Percentiles rank a stretch among this genome's conserved stretches.
These are phyloP conservation scores for Pluvialis apricaria DNA, from an alignment of 2,113 vertebrate genomes.

Conservation along the genomic window DNA sequence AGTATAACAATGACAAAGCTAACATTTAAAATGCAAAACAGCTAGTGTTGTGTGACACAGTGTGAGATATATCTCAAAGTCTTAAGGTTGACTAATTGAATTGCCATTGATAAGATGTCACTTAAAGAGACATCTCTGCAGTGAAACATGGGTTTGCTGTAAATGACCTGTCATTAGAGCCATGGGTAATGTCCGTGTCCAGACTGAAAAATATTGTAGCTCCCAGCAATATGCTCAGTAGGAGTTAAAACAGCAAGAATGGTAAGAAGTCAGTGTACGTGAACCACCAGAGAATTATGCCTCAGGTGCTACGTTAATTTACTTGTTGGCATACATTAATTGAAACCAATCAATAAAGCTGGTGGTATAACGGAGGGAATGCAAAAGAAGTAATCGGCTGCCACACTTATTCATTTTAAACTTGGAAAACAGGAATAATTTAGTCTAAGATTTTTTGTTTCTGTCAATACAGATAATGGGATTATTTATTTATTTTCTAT, in stretches of 20 bases:
- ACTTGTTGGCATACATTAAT: slow-evolving; percentile 78
- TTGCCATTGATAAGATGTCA: slow-evolving; percentile 84
- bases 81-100: slow-evolving; percentile 85
- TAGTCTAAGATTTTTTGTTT: slow-evolving; percentile 51
- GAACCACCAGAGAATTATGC: slow-evolving; percentile 70
- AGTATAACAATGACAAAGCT: background rate
- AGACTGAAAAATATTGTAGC: slow-evolving; percentile 80
- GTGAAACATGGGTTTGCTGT: slow-evolving; percentile 75
- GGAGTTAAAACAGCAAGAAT: slow-evolving; percentile 63
- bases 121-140: slow-evolving; percentile 79
- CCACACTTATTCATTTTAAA: slow-evolving; percentile 22
- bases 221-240: slow-evolving; percentile 74
- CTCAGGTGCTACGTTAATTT: slow-evolving; percentile 78
- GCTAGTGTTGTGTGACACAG: slow-evolving; percentile 34
- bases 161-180: slow-evolving; percentile 81
- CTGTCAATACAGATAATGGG: slow-evolving; percentile 12
- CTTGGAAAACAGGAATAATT: slow-evolving; percentile 47
- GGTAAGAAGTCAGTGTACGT: slow-evolving; percentile 28
- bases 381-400: slow-evolving; percentile 34
- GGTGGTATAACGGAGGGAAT: slow-evolving; percentile 48
- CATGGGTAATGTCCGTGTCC: slow-evolving; percentile 78
- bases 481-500: slow-evolving; percentile 39
- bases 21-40: slow-evolving; percentile 68
- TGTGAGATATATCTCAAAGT: slow-evolving; percentile 58
- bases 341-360: slow-evolving; percentile 75